Evolutionary conservation across 2,113 vertebrate species (phyloP).

Genomic region (Fregetta grallaria): DNA sequence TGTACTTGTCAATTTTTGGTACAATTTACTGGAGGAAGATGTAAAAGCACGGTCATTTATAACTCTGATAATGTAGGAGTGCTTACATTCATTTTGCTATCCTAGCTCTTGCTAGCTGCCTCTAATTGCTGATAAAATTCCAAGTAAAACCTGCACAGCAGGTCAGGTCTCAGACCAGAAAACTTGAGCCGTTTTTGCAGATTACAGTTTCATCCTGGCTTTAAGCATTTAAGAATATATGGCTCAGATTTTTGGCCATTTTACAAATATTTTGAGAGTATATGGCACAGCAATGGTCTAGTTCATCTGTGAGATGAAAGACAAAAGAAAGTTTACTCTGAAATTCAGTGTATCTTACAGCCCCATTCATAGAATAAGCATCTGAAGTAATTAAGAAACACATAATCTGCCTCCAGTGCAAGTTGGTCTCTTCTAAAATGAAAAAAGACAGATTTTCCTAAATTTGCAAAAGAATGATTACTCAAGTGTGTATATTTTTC

Average conservation of each 20-base stretch:
- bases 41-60: background rate
- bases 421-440: constrained; percentile 61
- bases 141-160: background rate
- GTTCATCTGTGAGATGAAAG: background rate
- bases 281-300: background rate
- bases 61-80: background rate
- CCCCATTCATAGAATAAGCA: background rate
- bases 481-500: constrained; percentile 22
- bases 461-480: constrained; percentile 33
- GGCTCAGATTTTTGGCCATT: background rate
- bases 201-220: background rate
- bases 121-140: background rate
- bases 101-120: background rate
- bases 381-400: constrained; percentile 39
- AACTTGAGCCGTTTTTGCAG: background rate
- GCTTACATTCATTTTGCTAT: background rate
- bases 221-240: background rate
- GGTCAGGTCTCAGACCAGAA: background rate
- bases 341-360: background rate
- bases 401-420: constrained; percentile 2
- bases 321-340: background rate
- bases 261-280: background rate
- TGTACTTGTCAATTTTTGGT: background rate
- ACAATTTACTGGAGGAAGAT: background rate
- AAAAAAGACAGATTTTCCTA: constrained; percentile 47